A percentile compares a stretch with the other conserved stretches of the same genome.
Evolutionary conservation across 2,888 invertebrate genomes (phyloP).

Genomic region (Matsumyia berberina): DNA sequence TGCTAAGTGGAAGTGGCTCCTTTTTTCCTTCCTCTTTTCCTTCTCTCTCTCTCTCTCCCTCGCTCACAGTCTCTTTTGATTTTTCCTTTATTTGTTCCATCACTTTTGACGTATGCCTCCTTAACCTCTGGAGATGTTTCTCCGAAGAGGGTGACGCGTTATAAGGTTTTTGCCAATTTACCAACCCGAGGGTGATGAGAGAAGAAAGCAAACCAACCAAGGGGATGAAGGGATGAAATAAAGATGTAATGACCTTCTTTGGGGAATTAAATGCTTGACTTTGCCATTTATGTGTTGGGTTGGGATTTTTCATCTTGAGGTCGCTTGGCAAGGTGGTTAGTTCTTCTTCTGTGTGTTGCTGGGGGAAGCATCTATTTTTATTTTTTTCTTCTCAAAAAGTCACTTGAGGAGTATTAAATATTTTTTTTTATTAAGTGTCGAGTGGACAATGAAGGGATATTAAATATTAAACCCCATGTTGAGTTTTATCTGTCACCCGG

Average conservation of each 20-base stretch:
- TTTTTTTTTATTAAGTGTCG: constrained; percentile 56
- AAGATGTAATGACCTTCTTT: constrained; percentile 73
- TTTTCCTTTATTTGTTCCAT: constrained; percentile 54
- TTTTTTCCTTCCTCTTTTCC: background rate
- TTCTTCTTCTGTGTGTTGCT: background rate
- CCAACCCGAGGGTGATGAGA: background rate
- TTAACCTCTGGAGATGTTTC: constrained; percentile 71
- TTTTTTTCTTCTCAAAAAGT: constrained; percentile 4
- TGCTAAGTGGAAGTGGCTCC: constrained; percentile 55
- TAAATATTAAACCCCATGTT: constrained; percentile 47
- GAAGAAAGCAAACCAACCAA: constrained; percentile 9
- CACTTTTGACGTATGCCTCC: constrained; percentile 66
- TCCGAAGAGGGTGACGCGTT: constrained; percentile 52
- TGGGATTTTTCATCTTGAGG: background rate
- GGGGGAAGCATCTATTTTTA: background rate
- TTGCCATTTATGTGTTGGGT: constrained; percentile 43
- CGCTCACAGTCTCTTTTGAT: constrained; percentile 18
- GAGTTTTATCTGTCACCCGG: constrained; percentile 6
- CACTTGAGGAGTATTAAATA: constrained; percentile 59
- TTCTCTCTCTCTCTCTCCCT: constrained; percentile 1
- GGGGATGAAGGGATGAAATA: constrained; percentile 38
- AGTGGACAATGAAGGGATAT: constrained; percentile 63
- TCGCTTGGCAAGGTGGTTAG: background rate
- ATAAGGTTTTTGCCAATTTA: constrained; percentile 40
- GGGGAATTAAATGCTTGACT: constrained; percentile 72